These are phyloP conservation scores for Hyles euphorbiae DNA, from an alignment of 1,140 invertebrate species.

Conservation along the genomic window DNA sequence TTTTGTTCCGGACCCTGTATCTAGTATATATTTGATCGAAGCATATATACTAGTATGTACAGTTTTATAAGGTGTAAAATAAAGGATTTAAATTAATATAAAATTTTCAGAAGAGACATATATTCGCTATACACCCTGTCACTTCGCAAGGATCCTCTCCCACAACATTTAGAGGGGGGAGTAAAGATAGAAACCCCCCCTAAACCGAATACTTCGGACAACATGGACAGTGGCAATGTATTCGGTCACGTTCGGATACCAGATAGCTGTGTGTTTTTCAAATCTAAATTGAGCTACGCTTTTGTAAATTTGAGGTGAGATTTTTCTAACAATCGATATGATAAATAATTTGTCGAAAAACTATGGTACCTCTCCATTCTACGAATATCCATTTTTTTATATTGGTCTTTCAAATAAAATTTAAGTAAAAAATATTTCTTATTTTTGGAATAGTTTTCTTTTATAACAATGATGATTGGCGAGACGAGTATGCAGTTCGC, in stretches of 20 bases:
- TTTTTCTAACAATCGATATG: background rate
- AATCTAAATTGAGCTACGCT: constrained; percentile 75
- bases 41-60: no score
- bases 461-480: no score
- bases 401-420: no score
- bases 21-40: no score
- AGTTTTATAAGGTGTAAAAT: background rate
- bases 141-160: constrained; percentile 41
- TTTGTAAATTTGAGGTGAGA: constrained; percentile 78
- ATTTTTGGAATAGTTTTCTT: no score
- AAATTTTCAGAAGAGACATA: constrained; percentile 44
- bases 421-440: no score
- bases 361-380: no score
- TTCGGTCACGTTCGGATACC: constrained; percentile 52
- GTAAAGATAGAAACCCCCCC: background rate
- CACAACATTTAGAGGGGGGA: constrained; percentile 30
- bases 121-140: constrained; percentile 55
- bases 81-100: background rate
- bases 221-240: constrained; percentile 21
- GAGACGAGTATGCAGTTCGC: no score
- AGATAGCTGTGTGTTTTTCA: constrained; percentile 76
- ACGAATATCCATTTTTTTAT: no score
- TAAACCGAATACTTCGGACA: background rate
- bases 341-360: no score
- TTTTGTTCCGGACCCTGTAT: no score